Evolutionary conservation across 2,113 vertebrate genomes (phyloP), one percentile per base, ranked within the genome.

Genomic region (Apus apus): DNA sequence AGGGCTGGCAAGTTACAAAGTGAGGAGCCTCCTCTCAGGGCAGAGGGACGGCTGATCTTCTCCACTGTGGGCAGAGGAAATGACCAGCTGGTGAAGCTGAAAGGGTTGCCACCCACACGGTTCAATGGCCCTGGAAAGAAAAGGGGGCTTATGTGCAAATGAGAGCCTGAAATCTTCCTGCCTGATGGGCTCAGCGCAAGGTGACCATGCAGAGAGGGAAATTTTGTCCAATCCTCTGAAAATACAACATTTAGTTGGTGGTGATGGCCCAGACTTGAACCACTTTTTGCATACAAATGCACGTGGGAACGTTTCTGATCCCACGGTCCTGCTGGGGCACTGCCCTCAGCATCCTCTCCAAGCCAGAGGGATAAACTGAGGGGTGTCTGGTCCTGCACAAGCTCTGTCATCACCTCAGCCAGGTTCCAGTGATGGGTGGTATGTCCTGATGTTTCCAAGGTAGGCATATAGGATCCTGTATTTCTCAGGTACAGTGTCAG

Each of bases 141-240:
- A 94, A 88, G 36, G 51, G 46, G 51, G 50, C 43, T 89, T 86
- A 53, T 38, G 64, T 56, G 43, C 70, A 78, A 91, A 68, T 23
- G 40, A 78, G 53, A 90, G 65, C 36, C 58, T 89, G 76, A 68
- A 64, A 70, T 30, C 20, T 25, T 87, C 51, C 53, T 67, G 62
- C n/a, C 48, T 13, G 1, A 26, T 0, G 0, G 29, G 38, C 61
- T 86, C 7, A 3, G 73, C 6, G 2, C 2, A 5, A 8, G 8
- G 51, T 56, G 45, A 68, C 7, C 6, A 5, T 11, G 56, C 43
- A 53, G 60, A 65, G 18, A 74, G 46, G 7, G 25, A 19, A 72
- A 90, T 34, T 38, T 56, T 53, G 38, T 75, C 53, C 43, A 32
- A 23, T 21, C 29, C 53, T 88, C 11, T 5, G 29, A 25, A 45